phyloP scores from a whole-genome alignment of 1,140 invertebrate species.

The Drosophila pruinosa region DNA sequence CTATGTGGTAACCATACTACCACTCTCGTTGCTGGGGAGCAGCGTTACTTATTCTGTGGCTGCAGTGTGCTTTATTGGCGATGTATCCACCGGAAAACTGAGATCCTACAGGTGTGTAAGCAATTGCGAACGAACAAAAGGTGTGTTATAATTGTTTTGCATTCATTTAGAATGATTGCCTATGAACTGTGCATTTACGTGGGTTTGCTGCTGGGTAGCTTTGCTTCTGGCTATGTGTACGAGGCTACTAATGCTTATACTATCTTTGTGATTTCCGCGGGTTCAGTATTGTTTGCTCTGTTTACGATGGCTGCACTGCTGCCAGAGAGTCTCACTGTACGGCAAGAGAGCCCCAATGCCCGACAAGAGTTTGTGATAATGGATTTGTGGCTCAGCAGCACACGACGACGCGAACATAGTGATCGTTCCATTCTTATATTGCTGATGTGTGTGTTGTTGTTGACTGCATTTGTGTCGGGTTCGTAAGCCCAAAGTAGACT shows the following conservation, averaged over 20 bases:
- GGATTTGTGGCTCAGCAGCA: constrained; percentile 85
- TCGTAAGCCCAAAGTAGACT: neutral
- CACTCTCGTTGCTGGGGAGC: constrained; percentile 85
- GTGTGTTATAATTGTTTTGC: neutral
- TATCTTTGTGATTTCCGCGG: constrained; percentile 59
- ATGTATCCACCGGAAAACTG: constrained; percentile 84
- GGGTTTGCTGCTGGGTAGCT: constrained; percentile 85
- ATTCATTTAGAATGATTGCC: constrained; percentile 84
- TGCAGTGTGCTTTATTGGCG: constrained; percentile 86
- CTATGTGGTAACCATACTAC: constrained; percentile 85
- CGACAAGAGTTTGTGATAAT: constrained; percentile 81
- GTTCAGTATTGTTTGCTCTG: constrained; percentile 43
- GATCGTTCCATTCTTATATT: constrained; percentile 85
- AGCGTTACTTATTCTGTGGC: constrained; percentile 85
- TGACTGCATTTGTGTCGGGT: constrained; percentile 83
- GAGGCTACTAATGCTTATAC: constrained; percentile 53
- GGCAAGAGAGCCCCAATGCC: neutral
- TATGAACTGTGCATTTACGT: constrained; percentile 85
- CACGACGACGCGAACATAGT: constrained; percentile 84
- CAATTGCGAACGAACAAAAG: neutral
- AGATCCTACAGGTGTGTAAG: constrained; percentile 83
- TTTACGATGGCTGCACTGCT: constrained; percentile 51
- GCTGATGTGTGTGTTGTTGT: constrained; percentile 84
- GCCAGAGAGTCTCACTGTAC: constrained; percentile 57
- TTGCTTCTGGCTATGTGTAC: constrained; percentile 83